Percentiles rank a stretch among this genome's conserved stretches.
phyloP scores from a whole-genome alignment of 2,888 invertebrate species.

The Dermolepida albohirtum region DNA sequence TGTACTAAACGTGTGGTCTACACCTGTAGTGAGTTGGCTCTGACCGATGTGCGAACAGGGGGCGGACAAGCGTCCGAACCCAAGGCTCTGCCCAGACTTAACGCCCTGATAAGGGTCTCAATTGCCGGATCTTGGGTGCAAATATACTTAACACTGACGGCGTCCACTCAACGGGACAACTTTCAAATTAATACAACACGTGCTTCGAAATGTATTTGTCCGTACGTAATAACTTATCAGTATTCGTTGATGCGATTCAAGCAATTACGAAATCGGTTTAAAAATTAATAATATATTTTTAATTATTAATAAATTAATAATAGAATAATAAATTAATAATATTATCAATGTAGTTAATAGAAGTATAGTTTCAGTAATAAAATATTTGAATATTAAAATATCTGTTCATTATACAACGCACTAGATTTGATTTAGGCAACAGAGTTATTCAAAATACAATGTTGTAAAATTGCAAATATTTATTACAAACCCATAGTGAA shows the following conservation, averaged over 20 bases:
- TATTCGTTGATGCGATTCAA: conserved; percentile 19
- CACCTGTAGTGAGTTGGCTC: conserved; percentile 57
- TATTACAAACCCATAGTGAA: too few species aligned
- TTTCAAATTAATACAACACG: conserved; percentile 37
- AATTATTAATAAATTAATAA: too few species aligned
- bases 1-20: conserved; percentile 57
- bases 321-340: too few species aligned
- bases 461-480: too few species aligned
- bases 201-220: conserved; percentile 31
- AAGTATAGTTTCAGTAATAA: too few species aligned
- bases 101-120: conserved; percentile 46
- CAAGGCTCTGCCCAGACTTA: conserved; percentile 43
- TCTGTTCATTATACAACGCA: too few species aligned
- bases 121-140: conserved; percentile 30
- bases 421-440: too few species aligned
- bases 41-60: conserved; percentile 50
- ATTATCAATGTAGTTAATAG: too few species aligned
- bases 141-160: conserved; percentile 34
- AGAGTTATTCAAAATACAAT: too few species aligned
- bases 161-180: conserved; percentile 35
- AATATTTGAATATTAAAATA: too few species aligned
- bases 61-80: conserved; percentile 49
- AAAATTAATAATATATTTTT: too few species aligned
- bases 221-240: conserved; percentile 29
- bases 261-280: conserved; percentile 10